phyloP scores from a whole-genome alignment of 2,888 invertebrate species.

The Aleiodes testaceus region DNA sequence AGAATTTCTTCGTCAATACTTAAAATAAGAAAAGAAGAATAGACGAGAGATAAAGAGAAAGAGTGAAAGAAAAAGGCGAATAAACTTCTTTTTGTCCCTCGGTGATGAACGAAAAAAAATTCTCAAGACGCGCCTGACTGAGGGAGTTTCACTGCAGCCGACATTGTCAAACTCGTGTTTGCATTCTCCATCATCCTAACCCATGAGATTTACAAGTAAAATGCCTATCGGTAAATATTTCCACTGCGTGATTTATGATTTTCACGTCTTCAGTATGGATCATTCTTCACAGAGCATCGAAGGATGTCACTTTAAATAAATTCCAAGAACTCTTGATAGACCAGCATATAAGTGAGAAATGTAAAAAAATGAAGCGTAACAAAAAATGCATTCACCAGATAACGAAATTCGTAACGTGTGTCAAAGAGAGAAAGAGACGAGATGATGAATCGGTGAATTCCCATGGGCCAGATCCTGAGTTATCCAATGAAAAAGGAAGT shows the following conservation, averaged over 20 bases:
- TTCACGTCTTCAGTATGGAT: no score
- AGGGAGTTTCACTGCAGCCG: slow-evolving; percentile 10
- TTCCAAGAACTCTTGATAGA: no score
- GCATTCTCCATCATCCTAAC: neutral
- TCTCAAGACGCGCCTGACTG: slow-evolving; percentile 34
- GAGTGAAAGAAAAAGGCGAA: slow-evolving; percentile 2
- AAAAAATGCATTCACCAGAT: slow-evolving; percentile 33
- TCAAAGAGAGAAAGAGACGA: slow-evolving; percentile 1
- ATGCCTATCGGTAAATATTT: slow-evolving; percentile 33
- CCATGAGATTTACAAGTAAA: slow-evolving; percentile 12
- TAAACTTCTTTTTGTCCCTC: slow-evolving; percentile 26
- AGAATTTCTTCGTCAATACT: neutral
- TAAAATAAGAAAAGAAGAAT: neutral
- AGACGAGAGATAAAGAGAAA: neutral
- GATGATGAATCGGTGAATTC: slow-evolving; percentile 2
- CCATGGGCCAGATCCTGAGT: slow-evolving; percentile 13
- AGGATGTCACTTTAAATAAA: no score
- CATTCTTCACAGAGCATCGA: no score
- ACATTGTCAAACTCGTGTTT: slow-evolving; percentile 25
- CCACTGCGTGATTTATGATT: no score
- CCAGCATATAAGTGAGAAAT: no score
- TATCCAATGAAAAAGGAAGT: slow-evolving; percentile 1
- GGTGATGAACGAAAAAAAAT: slow-evolving; percentile 35
- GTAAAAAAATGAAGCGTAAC: no score
- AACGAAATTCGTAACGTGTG: slow-evolving; percentile 21